Base-by-base conservation (phyloP, 2,888 invertebrate genomes). In the Trichopoda pennipes region DNA sequence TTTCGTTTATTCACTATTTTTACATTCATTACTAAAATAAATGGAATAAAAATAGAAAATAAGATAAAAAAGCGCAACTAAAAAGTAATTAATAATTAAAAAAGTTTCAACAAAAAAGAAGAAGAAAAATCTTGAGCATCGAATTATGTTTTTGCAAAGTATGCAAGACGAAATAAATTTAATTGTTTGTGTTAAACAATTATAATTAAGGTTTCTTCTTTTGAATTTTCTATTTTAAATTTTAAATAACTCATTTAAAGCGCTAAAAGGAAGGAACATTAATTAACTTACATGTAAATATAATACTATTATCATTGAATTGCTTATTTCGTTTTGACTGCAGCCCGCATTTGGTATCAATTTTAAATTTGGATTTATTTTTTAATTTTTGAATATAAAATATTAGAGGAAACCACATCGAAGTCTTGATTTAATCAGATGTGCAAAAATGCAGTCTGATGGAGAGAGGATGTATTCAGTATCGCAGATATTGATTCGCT, bases 51-150 rank as follows among this genome's bases (percentile, higher is more conserved):
- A 38, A 23, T 47, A 19, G 51, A 49, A 21, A 47, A 42, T 44
- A 17, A 35, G 7, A 1, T 8, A 9, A 56, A 32, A 60, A 35
- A 23, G 35, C 32, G 19, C 19, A 47, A 23, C 19, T 35, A 17
- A 55, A 49, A 51, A 61, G 60, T 73, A 79, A 73, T 79, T 79
- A 79, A 79, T 73, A 60, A 68, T 68, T 73, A 61, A 68, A 68
- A 66, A 74, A 72, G 61, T 60, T 74, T 35, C 61, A 49, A 58
- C 16, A 60, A 60, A 19, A 69, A 61, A 42, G 12, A 10, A 6
- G 12, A 12, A 28, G 8, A 35, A 51, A 3, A 23, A 51, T 7
- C 21, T 28, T 55, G 16, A 21, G 19, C 69, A 38, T 66, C 23
- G 51, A 60, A 44, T 66, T 55, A 55, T 55, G 38, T n/a, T 55